phyloP scores from a whole-genome alignment of 2,797 vertebrate genomes.

The Allobates femoralis region DNA sequence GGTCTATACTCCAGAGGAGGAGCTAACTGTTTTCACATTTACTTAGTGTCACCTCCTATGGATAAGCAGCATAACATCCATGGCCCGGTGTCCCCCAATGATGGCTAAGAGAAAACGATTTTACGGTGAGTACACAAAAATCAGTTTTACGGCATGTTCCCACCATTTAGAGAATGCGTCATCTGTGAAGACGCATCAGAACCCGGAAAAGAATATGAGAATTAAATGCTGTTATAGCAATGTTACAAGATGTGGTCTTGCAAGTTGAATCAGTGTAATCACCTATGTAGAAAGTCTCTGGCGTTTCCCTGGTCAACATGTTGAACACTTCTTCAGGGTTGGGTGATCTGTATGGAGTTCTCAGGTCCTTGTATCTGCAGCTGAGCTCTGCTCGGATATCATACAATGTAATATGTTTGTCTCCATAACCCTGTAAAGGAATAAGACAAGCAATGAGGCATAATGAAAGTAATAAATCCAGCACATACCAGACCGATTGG shows the following conservation, averaged over 20 bases:
- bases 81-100: too few relatives aligned
- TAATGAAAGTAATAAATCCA: background rate
- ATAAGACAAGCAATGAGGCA: background rate
- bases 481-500: background rate
- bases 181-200: too few relatives aligned
- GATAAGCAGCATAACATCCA: too few relatives aligned
- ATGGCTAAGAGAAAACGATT: too few relatives aligned
- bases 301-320: conserved; percentile 97
- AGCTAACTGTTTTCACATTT: too few relatives aligned
- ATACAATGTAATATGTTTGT: conserved; percentile 98
- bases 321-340: conserved; percentile 99
- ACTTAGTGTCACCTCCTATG: too few relatives aligned
- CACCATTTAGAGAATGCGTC: too few relatives aligned
- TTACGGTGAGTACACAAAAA: too few relatives aligned
- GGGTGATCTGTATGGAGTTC: conserved; percentile 89
- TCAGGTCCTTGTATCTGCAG: conserved; percentile 96
- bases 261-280: conserved; percentile 50
- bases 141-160: too few relatives aligned
- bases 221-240: background rate
- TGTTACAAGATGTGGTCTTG: background rate
- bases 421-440: conserved; percentile 88
- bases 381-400: conserved; percentile 97
- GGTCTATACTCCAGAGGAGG: too few relatives aligned
- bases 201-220: too few relatives aligned
- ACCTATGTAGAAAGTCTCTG: conserved; percentile 99